Percentiles rank a stretch among this genome's conserved stretches.
Conservation (phyloP, 2,113 vertebrate genomes). For the Mobula hypostoma region DNA sequence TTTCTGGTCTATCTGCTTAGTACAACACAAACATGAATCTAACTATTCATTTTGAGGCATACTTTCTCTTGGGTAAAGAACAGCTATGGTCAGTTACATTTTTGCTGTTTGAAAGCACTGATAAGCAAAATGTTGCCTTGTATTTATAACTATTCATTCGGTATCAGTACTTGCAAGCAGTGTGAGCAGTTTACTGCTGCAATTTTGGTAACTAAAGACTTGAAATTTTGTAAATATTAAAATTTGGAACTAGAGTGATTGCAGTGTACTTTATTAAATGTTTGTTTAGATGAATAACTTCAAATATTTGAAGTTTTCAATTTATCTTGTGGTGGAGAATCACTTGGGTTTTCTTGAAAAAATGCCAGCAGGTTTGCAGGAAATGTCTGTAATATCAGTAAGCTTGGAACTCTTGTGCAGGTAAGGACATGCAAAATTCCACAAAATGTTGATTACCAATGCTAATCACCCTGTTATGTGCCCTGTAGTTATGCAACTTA, state of each 20-base stretch:
- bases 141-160: neutral
- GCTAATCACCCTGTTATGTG: no score
- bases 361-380: no score
- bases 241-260: neutral
- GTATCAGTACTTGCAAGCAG: constrained; percentile 9
- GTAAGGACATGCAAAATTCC: no score
- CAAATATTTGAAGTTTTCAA: neutral
- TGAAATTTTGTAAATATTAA: neutral
- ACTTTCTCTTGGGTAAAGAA: neutral
- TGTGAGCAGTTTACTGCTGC: neutral
- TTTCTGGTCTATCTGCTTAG: neutral
- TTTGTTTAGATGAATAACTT: neutral
- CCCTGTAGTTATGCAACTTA: no score
- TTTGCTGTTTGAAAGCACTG: constrained; percentile 28
- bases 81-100: neutral
- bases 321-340: no score
- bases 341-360: no score
- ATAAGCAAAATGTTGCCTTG: neutral
- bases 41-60: neutral
- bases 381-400: no score
- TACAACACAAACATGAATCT: neutral
- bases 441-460: no score
- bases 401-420: no score
- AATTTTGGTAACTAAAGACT: constrained; percentile 1
- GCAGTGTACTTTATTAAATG: constrained; percentile 32